Evolutionary conservation across 2,888 invertebrate species (phyloP).

Genomic region (Spodoptera littoralis): DNA sequence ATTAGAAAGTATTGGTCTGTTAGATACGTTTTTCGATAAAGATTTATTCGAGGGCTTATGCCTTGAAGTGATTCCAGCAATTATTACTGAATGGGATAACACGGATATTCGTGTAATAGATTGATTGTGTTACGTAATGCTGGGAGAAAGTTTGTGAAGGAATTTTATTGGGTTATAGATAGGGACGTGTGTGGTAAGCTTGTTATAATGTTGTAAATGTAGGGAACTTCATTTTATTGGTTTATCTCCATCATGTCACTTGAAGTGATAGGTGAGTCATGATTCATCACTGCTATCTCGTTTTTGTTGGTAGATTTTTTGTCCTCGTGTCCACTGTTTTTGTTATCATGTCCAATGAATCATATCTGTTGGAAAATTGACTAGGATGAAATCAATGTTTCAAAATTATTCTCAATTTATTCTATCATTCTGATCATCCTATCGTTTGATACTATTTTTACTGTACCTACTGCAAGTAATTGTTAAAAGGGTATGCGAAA

Average conservation of each 20-base stretch:
- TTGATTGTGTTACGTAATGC: conserved; percentile 67
- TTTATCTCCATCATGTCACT: conserved; percentile 21
- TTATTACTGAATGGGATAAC: conserved; percentile 67
- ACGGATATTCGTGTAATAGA: conserved; percentile 63
- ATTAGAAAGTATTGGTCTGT: conserved; percentile 82
- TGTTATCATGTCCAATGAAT: not conserved
- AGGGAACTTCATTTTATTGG: conserved; percentile 40
- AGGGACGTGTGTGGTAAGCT: conserved; percentile 39
- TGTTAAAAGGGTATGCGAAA: too few relatives aligned
- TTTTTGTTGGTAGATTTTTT: not conserved
- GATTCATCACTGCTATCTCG: conserved; percentile 2
- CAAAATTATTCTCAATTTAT: too few relatives aligned
- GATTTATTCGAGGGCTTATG: conserved; percentile 79
- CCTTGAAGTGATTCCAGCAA: conserved; percentile 71
- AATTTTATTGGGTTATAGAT: conserved; percentile 62
- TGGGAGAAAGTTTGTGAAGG: conserved; percentile 72
- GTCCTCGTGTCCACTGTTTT: not conserved
- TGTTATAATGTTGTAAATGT: conserved; percentile 19
- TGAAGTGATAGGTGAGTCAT: conserved; percentile 3
- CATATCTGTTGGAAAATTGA: not conserved
- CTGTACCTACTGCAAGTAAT: too few relatives aligned
- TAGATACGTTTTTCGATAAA: conserved; percentile 75
- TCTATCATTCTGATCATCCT: too few relatives aligned
- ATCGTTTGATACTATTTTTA: too few relatives aligned
- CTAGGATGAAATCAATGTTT: too few relatives aligned